phyloP scores from a whole-genome alignment of 2,797 vertebrate species.

The Sciurus vulgaris region DNA sequence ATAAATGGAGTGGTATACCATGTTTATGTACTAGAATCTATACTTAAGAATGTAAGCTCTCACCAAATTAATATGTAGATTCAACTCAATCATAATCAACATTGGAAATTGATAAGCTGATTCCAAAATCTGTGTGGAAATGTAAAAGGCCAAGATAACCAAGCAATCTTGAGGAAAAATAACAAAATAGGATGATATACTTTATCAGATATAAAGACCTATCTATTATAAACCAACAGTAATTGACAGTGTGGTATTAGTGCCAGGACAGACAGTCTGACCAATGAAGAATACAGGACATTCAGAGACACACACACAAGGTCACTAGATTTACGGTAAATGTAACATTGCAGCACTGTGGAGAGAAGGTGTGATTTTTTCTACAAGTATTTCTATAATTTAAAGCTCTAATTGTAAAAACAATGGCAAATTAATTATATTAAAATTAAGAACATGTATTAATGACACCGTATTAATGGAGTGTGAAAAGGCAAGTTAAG shows the following conservation, averaged over 20 bases:
- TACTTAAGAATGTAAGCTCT: slow-evolving; percentile 23
- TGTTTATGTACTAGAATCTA: not conserved
- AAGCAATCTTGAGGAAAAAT: not conserved
- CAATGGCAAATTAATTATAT: not conserved
- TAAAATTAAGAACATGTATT: not conserved
- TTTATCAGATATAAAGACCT: not conserved
- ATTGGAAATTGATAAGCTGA: not conserved
- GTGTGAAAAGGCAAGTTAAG: not conserved
- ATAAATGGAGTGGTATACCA: not conserved
- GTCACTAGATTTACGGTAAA: not conserved
- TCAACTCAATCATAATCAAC: not conserved
- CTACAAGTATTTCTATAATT: not conserved
- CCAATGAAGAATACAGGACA: not conserved
- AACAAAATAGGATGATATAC: not conserved
- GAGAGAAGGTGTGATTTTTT: not conserved
- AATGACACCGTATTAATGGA: not conserved
- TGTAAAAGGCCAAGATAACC: not conserved
- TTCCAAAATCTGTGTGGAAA: slow-evolving; percentile 54
- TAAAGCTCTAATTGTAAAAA: slow-evolving; percentile 5
- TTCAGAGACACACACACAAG: not conserved
- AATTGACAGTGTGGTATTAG: not conserved
- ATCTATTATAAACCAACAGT: not conserved
- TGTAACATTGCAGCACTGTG: not conserved
- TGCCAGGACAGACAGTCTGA: not conserved
- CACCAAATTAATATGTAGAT: not conserved